Evolutionary conservation across 2,888 invertebrate species (phyloP).

Genomic region (Sphecodes monilicornis): DNA sequence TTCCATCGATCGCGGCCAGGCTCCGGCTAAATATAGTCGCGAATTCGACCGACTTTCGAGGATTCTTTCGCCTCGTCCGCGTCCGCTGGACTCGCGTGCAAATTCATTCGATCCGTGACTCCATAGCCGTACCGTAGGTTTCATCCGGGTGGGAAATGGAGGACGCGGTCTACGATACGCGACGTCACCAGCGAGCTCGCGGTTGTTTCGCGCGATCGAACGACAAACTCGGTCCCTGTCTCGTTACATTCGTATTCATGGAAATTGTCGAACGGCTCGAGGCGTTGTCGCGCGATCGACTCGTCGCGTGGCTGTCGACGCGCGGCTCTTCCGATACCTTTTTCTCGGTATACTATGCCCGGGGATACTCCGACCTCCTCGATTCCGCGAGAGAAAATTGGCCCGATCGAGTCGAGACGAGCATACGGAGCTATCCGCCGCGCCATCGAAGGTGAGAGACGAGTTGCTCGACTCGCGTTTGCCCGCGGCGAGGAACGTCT

Average conservation of each 20-base stretch:
- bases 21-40: slow-evolving; percentile 1
- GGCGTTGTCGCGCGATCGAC: background rate
- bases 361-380: background rate
- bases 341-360: background rate
- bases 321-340: background rate
- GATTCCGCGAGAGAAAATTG: background rate
- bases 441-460: background rate
- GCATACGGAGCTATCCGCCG: background rate
- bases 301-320: background rate
- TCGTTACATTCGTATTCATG: slow-evolving; percentile 29
- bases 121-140: background rate
- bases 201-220: slow-evolving; percentile 10
- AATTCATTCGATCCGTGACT: background rate
- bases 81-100: background rate
- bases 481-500: background rate
- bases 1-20: background rate
- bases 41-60: slow-evolving; percentile 8
- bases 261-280: slow-evolving; percentile 16
- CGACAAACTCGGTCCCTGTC: slow-evolving; percentile 2
- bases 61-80: slow-evolving; percentile 6
- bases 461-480: background rate
- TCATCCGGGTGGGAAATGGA: slow-evolving; percentile 8
- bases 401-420: background rate
- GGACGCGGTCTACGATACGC: background rate
- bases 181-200: background rate